Conservation (phyloP, 1,140 invertebrate genomes). For the Drosophila pallidifrons region DNA sequence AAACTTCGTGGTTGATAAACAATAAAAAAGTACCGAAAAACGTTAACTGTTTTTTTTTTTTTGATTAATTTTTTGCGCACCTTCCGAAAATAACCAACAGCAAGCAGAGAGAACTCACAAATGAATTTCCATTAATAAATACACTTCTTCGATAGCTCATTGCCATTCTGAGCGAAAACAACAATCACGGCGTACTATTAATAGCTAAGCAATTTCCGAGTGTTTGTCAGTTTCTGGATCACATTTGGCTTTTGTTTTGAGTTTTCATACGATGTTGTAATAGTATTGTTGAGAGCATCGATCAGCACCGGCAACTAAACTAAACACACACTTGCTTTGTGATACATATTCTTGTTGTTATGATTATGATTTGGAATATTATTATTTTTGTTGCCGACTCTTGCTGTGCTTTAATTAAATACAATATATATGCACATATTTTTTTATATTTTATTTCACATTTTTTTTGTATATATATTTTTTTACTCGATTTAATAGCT, state of each 20-base stretch:
- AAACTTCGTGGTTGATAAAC: constrained; percentile 6
- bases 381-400: constrained; percentile 17
- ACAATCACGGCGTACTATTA: constrained; percentile 13
- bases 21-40: background rate
- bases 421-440: background rate
- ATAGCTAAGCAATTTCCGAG: constrained; percentile 24
- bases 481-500: constrained; percentile 48
- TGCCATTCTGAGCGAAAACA: constrained; percentile 3
- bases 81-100: constrained; percentile 37
- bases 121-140: constrained; percentile 28
- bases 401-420: constrained; percentile 19
- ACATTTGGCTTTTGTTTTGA: constrained; percentile 11
- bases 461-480: background rate
- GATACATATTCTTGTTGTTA: constrained; percentile 50
- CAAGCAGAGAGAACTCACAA: constrained; percentile 24
- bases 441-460: background rate
- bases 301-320: constrained; percentile 13
- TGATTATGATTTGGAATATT: constrained; percentile 22
- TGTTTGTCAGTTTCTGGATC: background rate
- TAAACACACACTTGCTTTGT: constrained; percentile 10
- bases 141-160: constrained; percentile 23
- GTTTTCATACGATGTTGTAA: constrained; percentile 6
- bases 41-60: background rate
- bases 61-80: constrained; percentile 39
- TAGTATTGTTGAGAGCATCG: background rate